Evolutionary conservation across 1,140 invertebrate species (phyloP).

Genomic region (Aleiodes sp.): DNA sequence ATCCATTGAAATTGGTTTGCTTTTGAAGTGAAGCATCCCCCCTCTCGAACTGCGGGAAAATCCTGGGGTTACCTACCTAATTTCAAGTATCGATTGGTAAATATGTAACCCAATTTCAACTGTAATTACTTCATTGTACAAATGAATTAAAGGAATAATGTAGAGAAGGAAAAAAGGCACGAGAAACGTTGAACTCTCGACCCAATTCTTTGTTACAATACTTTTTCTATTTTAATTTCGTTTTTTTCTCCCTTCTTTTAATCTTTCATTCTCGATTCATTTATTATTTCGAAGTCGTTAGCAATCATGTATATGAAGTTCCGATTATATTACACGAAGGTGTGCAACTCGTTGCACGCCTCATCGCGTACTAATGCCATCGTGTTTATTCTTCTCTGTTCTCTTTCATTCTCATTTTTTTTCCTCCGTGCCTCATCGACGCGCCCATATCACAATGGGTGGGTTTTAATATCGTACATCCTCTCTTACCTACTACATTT

Average conservation of each 20-base stretch:
- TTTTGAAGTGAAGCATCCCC: too few relatives aligned
- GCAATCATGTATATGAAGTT: neutral
- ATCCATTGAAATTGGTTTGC: too few relatives aligned
- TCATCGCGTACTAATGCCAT: conserved; percentile 26
- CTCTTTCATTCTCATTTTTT: neutral
- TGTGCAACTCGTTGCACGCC: conserved; percentile 23
- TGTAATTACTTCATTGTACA: conserved; percentile 48
- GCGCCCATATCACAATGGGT: neutral
- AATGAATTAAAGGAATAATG: conserved; percentile 44
- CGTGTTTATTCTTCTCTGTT: conserved; percentile 17
- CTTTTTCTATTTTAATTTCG: neutral
- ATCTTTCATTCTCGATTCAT: neutral
- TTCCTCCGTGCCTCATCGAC: neutral
- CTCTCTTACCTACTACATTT: neutral
- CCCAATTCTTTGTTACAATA: neutral
- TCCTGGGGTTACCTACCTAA: conserved; percentile 36
- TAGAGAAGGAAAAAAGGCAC: neutral
- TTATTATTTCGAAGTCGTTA: neutral
- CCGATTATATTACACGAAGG: conserved; percentile 5
- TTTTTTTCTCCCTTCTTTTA: too few relatives aligned
- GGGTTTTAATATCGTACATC: conserved; percentile 1
- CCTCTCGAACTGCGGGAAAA: neutral
- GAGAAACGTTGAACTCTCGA: neutral
- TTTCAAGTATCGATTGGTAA: conserved; percentile 54
- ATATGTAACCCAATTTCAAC: conserved; percentile 50